Evolutionary conservation across 1,140 invertebrate genomes (phyloP).

Genomic region (Drosophila sulfurigaster): DNA sequence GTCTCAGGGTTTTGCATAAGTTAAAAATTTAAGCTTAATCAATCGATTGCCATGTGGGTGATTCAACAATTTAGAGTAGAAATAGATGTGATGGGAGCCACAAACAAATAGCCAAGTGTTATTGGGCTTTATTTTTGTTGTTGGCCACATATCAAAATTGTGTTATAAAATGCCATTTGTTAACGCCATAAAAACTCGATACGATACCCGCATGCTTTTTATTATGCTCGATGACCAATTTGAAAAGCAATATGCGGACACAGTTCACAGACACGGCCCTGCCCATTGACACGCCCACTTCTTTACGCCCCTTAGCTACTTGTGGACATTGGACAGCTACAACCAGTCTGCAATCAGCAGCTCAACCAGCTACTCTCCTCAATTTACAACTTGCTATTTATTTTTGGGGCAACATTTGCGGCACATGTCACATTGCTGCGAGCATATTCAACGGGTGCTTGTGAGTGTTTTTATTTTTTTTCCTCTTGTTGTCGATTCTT

Average conservation of each 20-base stretch:
- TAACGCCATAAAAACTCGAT: constrained; percentile 74
- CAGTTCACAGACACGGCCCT: not conserved
- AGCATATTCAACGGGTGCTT: constrained; percentile 35
- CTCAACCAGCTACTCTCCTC: constrained; percentile 44
- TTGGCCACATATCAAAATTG: constrained; percentile 60
- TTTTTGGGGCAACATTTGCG: constrained; percentile 65
- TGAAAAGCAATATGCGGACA: constrained; percentile 72
- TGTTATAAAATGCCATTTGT: constrained; percentile 81
- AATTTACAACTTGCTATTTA: constrained; percentile 78
- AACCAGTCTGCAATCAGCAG: constrained; percentile 14
- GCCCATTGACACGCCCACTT: not conserved
- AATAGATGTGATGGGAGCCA: constrained; percentile 17
- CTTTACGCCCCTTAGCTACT: not conserved
- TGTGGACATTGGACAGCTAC: not conserved
- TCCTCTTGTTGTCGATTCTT: constrained; percentile 16
- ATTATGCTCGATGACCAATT: constrained; percentile 77
- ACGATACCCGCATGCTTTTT: constrained; percentile 60
- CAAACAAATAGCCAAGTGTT: constrained; percentile 58
- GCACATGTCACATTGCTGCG: constrained; percentile 67
- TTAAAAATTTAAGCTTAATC: not conserved
- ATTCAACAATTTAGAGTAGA: constrained; percentile 19
- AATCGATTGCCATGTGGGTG: constrained; percentile 10
- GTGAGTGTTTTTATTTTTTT: constrained; percentile 23
- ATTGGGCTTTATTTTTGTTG: constrained; percentile 39
- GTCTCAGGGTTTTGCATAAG: not conserved